Base-by-base conservation (phyloP, 2,888 invertebrate species). In the Leptogaster cylindrica region DNA sequence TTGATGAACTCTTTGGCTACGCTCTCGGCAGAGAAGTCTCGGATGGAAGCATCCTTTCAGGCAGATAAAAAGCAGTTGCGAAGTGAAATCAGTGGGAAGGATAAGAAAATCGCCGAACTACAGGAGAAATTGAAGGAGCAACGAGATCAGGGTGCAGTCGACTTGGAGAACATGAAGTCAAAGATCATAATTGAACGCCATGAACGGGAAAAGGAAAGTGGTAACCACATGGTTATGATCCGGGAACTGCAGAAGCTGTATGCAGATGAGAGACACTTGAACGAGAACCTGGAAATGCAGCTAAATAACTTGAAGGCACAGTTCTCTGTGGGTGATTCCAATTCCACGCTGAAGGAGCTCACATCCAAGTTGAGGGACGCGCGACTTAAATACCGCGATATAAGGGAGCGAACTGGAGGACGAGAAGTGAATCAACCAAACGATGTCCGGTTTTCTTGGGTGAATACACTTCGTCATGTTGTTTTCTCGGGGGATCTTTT, bases 11-110 rank as follows among this genome's bases (percentile, higher is more conserved):
- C 93, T 0, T 79, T 95, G 51, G 86, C 91, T 0, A 92, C 91
- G 1, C 81, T 95, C 27, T 88, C 91, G 0, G 88, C 89, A 2
- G 93, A 94, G 77, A 95, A 94, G 76, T 88, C 91, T 1, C 86
- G 89, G 46, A 88, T 93, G 87, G 94, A 95, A 80, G 89, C 90
- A 61, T 90, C 88, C 46, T 93, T 92, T 77, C 89, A 92, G 74
- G 84, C 85, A 8, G 90, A 90, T 74, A 89, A 87, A 73, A 89
- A 87, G 75, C 83, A 84, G 70, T 71, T 86, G 18, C 80, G 85
- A 28, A 82, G 81, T 73, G 90, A 89, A 72, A 70, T 78, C 7
- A 71, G 77, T 68, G 71, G 81, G 74, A 75, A 84, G 76, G 80
- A 84, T 70, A 85, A 84, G 72, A 77, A 81, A 67, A 79, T 89